phyloP scores from a whole-genome alignment of 2,888 invertebrate genomes.

The Liposcelis brunnea region DNA sequence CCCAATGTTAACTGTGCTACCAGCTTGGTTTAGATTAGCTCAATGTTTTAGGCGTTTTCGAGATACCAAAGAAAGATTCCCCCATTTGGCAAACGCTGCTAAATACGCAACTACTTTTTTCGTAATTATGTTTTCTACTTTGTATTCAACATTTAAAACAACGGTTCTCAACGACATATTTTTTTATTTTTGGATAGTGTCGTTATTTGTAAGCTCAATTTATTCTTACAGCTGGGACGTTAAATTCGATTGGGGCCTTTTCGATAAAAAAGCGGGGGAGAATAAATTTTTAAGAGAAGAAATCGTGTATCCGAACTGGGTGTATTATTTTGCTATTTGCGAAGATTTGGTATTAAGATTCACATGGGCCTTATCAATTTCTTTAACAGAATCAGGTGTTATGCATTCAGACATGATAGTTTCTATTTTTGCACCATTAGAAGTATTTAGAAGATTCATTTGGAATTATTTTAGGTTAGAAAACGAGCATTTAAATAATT shows the following conservation, averaged over 20 bases:
- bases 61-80: conserved; percentile 84
- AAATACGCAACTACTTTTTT: conserved; percentile 97
- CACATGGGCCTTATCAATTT: conserved; percentile 79
- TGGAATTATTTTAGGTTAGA: conserved; percentile 99
- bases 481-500: conserved; percentile 98
- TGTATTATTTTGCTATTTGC: conserved; percentile 91
- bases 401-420: conserved; percentile 67
- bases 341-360: conserved; percentile 89
- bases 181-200: conserved; percentile 76
- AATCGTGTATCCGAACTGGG: conserved; percentile 83
- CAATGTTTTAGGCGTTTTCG: conserved; percentile 91
- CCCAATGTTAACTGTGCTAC: conserved; percentile 76
- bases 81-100: conserved; percentile 93
- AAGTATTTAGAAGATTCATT: conserved; percentile 86
- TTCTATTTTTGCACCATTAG: conserved; percentile 64
- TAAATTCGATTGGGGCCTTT: conserved; percentile 97
- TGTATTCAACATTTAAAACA: conserved; percentile 48
- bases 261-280: conserved; percentile 81
- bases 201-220: conserved; percentile 70
- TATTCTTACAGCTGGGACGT: conserved; percentile 98
- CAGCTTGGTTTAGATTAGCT: conserved; percentile 95
- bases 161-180: conserved; percentile 33
- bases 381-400: conserved; percentile 60
- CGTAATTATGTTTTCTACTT: conserved; percentile 69
- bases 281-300: conserved; percentile 85